phyloP scores from a whole-genome alignment of 2,888 invertebrate genomes.

The Macrosiphum euphorbiae region DNA sequence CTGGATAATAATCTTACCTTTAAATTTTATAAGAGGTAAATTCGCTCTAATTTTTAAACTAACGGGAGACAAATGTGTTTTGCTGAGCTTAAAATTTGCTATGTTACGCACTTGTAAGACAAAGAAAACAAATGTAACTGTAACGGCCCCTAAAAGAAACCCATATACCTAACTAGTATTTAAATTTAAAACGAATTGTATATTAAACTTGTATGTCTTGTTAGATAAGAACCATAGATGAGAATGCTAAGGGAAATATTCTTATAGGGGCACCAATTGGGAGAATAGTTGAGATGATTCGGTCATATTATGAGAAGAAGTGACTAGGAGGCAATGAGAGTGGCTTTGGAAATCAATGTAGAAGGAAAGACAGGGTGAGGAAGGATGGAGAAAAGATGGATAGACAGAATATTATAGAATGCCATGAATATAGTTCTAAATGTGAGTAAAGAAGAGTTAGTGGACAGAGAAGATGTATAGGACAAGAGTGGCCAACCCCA shows the following conservation, averaged over 20 bases:
- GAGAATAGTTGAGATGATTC: not conserved
- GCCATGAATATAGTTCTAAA: not conserved
- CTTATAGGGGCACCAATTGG: not conserved
- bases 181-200: not conserved
- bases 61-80: too few species aligned
- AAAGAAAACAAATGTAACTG: too few species aligned
- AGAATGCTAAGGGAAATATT: not conserved
- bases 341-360: not conserved
- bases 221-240: not conserved
- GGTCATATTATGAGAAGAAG: not conserved
- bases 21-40: too few species aligned
- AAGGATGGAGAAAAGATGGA: not conserved
- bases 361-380: not conserved
- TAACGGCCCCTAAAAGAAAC: too few species aligned
- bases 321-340: not conserved
- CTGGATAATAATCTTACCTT: too few species aligned
- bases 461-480: not conserved
- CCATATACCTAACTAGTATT: not conserved
- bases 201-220: not conserved
- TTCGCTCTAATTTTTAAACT: too few species aligned
- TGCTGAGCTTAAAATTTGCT: too few species aligned
- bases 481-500: not conserved
- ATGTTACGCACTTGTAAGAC: too few species aligned
- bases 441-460: not conserved
- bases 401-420: not conserved